Evolutionary conservation across 2,888 invertebrate genomes (phyloP).

Genomic region (Andrena bucephala): DNA sequence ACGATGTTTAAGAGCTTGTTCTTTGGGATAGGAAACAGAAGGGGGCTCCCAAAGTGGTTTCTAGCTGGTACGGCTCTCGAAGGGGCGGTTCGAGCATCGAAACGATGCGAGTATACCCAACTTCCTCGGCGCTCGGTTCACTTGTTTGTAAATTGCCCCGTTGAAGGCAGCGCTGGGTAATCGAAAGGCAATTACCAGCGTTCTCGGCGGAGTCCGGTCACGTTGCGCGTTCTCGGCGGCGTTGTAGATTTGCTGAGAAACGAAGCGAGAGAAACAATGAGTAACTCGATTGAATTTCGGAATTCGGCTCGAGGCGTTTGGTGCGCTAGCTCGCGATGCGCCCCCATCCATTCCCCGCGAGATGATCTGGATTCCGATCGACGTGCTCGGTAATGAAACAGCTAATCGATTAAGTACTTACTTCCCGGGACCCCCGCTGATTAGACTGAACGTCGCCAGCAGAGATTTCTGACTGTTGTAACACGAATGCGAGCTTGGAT

Average conservation of each 20-base stretch:
- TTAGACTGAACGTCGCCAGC: not conserved
- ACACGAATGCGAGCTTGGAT: not conserved
- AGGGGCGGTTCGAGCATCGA: not conserved
- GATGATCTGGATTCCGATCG: constrained; percentile 49
- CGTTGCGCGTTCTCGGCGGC: constrained; percentile 24
- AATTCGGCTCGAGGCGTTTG: constrained; percentile 14
- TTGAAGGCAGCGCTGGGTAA: constrained; percentile 15
- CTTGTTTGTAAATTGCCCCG: constrained; percentile 16
- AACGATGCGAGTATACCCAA: not conserved
- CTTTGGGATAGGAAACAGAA: not conserved
- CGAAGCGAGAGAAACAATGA: constrained; percentile 19
- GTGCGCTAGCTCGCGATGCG: constrained; percentile 40
- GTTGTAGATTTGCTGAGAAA: constrained; percentile 12
- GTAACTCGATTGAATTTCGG: constrained; percentile 26
- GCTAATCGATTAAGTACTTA: not conserved
- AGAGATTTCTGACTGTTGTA: not conserved
- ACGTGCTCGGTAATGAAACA: constrained; percentile 50
- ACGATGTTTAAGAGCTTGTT: not conserved
- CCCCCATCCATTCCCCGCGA: constrained; percentile 23
- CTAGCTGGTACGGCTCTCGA: not conserved
- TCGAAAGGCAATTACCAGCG: constrained; percentile 34
- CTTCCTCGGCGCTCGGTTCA: not conserved
- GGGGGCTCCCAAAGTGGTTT: not conserved
- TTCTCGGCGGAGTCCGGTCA: constrained; percentile 7
- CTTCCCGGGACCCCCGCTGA: not conserved